Base-by-base conservation (phyloP, 2,888 invertebrate species). In the Agrochola circellaris region DNA sequence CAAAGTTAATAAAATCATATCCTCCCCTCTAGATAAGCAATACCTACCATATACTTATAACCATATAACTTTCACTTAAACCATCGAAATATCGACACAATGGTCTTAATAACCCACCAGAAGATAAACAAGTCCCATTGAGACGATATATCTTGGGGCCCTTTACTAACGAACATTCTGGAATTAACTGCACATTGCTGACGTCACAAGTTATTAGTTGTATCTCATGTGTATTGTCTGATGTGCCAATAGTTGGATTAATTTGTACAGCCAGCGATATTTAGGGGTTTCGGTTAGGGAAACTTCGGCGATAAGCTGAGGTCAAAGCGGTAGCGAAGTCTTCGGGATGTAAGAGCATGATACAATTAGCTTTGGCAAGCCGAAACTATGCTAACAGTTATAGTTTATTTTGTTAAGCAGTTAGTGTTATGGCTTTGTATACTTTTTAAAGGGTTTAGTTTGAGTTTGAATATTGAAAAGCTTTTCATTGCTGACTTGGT, bases 111-210 rank as follows among this genome's bases (percentile, higher is more conserved):
- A 93, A 92, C 91, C 86, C 86, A 68, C 85, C 85, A 83, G 85
- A 93, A 93, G 93, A 94, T 93, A 93, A 94, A 95, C 95, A 92
- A 92, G 91, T 93, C 94, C 94, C 94, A 88, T 83, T 84, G 93
- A 93, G 94, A 92, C 94, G 90, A 94, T 95, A 95, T 94, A 94
- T 95, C 94, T 91, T 89, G 81, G 76, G 91, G 89, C 90, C 84
- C 83, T 84, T 81, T 82, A 79, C 85, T 88, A 89, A 90, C 90
- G 90, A 90, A 90, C 89, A 82, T 88, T 87, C 88, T 86, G 89
- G 87, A 84, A 88, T 88, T 88, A 88, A 88, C 88, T 89, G 88
- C 88, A 88, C 89, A 88, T 89, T 89, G 91, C 92, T 92, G 92
- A 93, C 93, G 92, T 93, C 93, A 93, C 90, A 91, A 92, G 87